Evolutionary conservation across 2,888 invertebrate genomes (phyloP).

Genomic region (Odontothrips loti): DNA sequence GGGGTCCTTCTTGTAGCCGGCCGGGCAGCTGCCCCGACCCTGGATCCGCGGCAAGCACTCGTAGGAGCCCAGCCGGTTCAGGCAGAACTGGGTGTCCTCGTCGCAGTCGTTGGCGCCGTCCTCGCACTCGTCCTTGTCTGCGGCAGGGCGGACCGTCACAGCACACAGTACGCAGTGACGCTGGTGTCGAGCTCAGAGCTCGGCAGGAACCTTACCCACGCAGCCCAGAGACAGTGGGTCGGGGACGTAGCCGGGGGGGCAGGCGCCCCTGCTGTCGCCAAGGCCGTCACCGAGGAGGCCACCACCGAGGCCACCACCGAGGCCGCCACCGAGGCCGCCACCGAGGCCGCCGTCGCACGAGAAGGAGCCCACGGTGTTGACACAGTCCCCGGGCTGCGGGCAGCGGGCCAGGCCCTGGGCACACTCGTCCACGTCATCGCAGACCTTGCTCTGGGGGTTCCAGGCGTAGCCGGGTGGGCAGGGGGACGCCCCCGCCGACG

Average conservation of each 20-base stretch:
- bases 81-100: conserved; percentile 61
- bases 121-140: conserved; percentile 72
- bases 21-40: conserved; percentile 49
- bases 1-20: conserved; percentile 59
- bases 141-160: conserved; percentile 40
- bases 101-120: conserved; percentile 62
- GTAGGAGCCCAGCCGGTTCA: conserved; percentile 67
- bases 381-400: conserved; percentile 48
- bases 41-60: conserved; percentile 56
- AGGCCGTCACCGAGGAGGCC: too few relatives aligned
- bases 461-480: conserved; percentile 39
- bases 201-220: background rate
- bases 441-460: conserved; percentile 30
- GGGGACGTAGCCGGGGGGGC: conserved; percentile 45
- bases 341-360: conserved; percentile 60
- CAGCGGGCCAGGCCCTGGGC: background rate
- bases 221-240: conserved; percentile 47
- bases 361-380: conserved; percentile 67
- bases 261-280: too few relatives aligned
- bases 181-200: conserved; percentile 46
- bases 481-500: conserved; percentile 31
- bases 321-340: too few relatives aligned
- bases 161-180: conserved; percentile 42
- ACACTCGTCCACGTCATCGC: conserved; percentile 79
- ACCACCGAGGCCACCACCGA: too few relatives aligned